phyloP scores from a whole-genome alignment of 2,888 invertebrate species.

The Troides helena region DNA sequence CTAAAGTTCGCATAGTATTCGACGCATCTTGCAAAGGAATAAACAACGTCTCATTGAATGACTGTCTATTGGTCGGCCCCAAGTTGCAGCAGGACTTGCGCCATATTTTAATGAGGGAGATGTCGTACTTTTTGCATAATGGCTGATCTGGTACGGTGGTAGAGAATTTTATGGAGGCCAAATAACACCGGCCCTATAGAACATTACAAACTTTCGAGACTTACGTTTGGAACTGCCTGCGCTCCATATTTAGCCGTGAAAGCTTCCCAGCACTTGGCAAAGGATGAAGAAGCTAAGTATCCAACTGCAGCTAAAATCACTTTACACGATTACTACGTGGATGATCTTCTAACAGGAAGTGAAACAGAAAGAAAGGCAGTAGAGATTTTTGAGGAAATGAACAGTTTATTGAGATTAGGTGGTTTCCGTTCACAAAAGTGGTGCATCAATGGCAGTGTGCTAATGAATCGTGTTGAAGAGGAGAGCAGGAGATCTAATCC shows the following conservation, averaged over 20 bases:
- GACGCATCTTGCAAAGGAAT: conserved; percentile 31
- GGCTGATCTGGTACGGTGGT: conserved; percentile 33
- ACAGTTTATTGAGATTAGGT: conserved; percentile 33
- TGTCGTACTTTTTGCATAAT: conserved; percentile 26
- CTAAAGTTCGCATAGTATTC: conserved; percentile 31
- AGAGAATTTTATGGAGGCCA: conserved; percentile 34
- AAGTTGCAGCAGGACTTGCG: conserved; percentile 34
- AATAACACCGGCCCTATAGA: conserved; percentile 19
- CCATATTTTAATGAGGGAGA: conserved; percentile 30
- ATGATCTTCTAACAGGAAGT: conserved; percentile 8
- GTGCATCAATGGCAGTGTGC: conserved; percentile 34
- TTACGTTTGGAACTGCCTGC: conserved; percentile 2
- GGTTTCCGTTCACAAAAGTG: conserved; percentile 41
- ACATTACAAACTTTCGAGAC: conserved; percentile 30
- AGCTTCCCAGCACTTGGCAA: conserved; percentile 29
- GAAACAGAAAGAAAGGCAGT: not conserved
- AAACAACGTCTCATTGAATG: conserved; percentile 32
- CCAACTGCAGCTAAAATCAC: not conserved
- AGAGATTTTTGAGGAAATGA: conserved; percentile 28
- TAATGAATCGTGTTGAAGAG: conserved; percentile 33
- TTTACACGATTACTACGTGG: conserved; percentile 6
- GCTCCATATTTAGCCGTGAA: conserved; percentile 34
- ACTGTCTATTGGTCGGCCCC: conserved; percentile 31
- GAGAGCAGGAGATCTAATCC: conserved; percentile 9
- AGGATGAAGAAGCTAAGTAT: conserved; percentile 27